phyloP scores from a whole-genome alignment of 2,113 vertebrate species.

The Tachuris rubrigastra region DNA sequence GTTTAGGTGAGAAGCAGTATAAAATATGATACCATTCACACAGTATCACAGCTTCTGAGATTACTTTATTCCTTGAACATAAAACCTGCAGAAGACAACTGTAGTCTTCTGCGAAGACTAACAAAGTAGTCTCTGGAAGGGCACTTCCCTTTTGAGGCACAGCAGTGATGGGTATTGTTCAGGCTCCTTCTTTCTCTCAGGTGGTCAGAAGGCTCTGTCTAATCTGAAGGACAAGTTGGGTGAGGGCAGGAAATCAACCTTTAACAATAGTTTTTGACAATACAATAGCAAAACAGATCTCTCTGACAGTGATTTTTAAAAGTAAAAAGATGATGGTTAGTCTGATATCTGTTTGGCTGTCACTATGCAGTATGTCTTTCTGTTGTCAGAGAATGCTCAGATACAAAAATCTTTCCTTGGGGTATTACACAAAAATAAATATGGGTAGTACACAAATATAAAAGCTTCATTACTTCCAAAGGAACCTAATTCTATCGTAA shows the following conservation, averaged over 20 bases:
- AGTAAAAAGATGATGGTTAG: accelerated
- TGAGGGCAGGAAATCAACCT: neutral
- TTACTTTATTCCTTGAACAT: neutral
- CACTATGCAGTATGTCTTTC: neutral
- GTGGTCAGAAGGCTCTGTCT: neutral
- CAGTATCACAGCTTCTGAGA: neutral
- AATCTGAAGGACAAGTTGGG: accelerated
- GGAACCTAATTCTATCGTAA: neutral
- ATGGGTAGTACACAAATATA: accelerated
- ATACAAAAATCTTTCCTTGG: neutral
- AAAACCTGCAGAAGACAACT: neutral
- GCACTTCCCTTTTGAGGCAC: neutral
- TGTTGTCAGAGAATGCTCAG: neutral
- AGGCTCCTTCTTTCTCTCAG: neutral
- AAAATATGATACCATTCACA: neutral
- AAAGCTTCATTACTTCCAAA: neutral
- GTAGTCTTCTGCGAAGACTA: neutral
- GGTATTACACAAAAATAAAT: neutral
- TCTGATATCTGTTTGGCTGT: neutral
- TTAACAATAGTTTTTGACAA: neutral
- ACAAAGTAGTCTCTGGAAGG: neutral
- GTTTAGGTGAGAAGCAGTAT: neutral
- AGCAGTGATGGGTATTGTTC: accelerated
- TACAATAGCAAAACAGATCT: neutral
- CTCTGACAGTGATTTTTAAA: neutral